Evolutionary conservation across 2,797 vertebrate genomes (phyloP), one percentile per base, ranked within the genome.

Genomic region (Sphaeramia orbicularis): DNA sequence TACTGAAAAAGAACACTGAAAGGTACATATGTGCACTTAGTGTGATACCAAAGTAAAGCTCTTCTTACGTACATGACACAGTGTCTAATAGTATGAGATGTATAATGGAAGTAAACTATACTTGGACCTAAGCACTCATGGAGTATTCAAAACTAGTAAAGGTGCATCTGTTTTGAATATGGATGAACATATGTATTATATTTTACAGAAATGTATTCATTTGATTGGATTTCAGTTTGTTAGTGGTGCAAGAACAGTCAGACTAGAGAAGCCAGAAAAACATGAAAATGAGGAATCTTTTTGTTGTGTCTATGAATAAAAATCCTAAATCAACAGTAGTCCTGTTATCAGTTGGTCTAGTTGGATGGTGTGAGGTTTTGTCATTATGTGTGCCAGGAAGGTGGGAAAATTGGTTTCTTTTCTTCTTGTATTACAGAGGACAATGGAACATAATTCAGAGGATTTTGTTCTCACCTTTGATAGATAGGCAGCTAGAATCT

Each of bases 401-500:
- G 15, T 14, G 13, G 18, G 16, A 21, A 37, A 30, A 30, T 30
- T 3, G 30, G 7, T 30, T 3, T 30, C 27, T 30, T 30, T 30
- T 30, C 27, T 30, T 30, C 7, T 30, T 30, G 7, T 30, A 30
- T 30, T 30, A 30, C 27, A 4, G 27, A 30, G 27, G 27, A 54
- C 21, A 60, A n/a, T 4, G 1, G 27, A 36, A 18, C 3, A 11
- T 13, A 50, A 44, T 37, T 24, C 5, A 49, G 49, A 7, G 7
- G 27, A 48, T 14, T 74, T 36, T 64, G 32, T 9, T 2, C 77
- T 69, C 58, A 93, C 93, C 85, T 96, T 95, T 69, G 83, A 87
- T 74, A 90, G 77, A 93, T 92, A 94, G 40, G 89, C 92, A 79
- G 86, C 76, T 56, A 99, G 89, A 68, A 96, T 86, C 32, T 89